Conservation (phyloP, 2,797 vertebrate species). For the Malurus splendens region DNA sequence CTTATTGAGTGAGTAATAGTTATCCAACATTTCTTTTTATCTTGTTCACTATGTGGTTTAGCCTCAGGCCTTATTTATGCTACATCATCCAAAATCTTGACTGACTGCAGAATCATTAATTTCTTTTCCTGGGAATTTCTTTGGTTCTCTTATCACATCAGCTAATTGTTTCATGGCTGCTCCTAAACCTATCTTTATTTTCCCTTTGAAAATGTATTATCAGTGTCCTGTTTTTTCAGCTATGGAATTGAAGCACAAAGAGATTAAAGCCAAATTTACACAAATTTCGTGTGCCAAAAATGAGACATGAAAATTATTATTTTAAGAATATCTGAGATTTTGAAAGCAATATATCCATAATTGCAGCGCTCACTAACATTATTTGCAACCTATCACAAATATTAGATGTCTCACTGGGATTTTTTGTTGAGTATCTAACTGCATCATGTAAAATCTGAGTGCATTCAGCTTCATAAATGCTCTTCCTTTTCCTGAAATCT, state of each 20-base stretch:
- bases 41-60: slow-evolving; percentile 64
- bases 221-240: not conserved
- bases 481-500: not conserved
- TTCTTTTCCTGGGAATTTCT: slow-evolving; percentile 69
- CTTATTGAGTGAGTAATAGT: not conserved
- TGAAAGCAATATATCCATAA: not conserved
- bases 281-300: not conserved
- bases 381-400: not conserved
- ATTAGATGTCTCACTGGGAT: not conserved
- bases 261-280: not conserved
- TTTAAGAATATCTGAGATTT: not conserved
- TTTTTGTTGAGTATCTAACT: not conserved
- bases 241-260: not conserved
- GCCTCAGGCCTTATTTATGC: slow-evolving; percentile 25
- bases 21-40: slow-evolving; percentile 32
- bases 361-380: not conserved
- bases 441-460: not conserved
- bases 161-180: not conserved
- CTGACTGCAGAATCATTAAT: slow-evolving; percentile 67
- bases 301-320: not conserved
- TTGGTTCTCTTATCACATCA: slow-evolving; percentile 44
- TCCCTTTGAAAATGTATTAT: not conserved
- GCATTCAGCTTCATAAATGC: not conserved
- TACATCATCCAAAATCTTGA: slow-evolving; percentile 67
- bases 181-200: not conserved